Evolutionary conservation across 2,113 vertebrate genomes (phyloP).

Genomic region (Hemibagrus wyckioides): DNA sequence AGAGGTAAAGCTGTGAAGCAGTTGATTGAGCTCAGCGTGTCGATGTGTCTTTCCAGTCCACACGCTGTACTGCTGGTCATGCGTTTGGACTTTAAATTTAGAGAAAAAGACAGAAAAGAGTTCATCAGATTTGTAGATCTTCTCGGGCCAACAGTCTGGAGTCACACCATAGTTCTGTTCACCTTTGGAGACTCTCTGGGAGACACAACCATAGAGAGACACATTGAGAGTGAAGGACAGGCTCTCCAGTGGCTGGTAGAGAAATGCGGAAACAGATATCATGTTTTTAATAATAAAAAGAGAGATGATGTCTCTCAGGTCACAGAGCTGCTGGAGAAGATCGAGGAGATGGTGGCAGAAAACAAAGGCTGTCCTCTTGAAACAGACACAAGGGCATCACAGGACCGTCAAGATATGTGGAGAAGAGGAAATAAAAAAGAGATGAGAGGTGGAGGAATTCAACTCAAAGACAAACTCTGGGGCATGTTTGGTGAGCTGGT

Average conservation of each 20-base stretch:
- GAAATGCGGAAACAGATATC: constrained; percentile 32
- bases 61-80: constrained; percentile 1
- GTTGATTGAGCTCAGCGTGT: constrained; percentile 11
- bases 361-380: neutral
- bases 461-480: too few relatives aligned
- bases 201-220: too few relatives aligned
- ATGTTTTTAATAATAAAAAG: neutral
- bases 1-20: neutral
- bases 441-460: too few relatives aligned
- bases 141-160: neutral
- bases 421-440: too few relatives aligned
- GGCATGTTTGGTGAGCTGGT: too few relatives aligned
- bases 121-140: neutral
- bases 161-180: too few relatives aligned
- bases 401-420: too few relatives aligned
- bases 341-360: neutral
- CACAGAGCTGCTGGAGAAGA: neutral
- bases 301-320: neutral
- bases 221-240: too few relatives aligned
- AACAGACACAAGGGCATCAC: too few relatives aligned
- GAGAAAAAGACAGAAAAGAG: neutral
- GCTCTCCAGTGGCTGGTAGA: constrained; percentile 5
- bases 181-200: too few relatives aligned
- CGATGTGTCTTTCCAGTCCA: constrained; percentile 3
- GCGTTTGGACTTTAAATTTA: neutral